Evolutionary conservation across 92 coral and sea anemone genomes (phyloP).

Genomic region (Montipora capitata): DNA sequence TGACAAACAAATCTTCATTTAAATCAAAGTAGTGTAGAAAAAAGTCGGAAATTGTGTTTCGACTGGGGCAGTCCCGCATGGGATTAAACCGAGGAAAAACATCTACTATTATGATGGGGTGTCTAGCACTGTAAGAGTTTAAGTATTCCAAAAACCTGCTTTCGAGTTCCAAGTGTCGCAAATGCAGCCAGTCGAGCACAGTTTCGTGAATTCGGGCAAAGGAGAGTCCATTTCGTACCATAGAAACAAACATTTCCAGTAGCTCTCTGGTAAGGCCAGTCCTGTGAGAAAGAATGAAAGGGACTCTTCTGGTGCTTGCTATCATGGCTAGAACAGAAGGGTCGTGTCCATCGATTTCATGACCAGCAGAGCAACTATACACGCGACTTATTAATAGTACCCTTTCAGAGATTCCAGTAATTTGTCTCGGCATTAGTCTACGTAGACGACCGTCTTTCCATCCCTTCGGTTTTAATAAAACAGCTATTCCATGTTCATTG

Average conservation of each 20-base stretch:
- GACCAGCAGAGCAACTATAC: conserved; percentile 60
- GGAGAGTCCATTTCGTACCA: conserved; percentile 57
- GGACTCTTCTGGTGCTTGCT: conserved; percentile 13
- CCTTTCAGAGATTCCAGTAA: conserved; percentile 37
- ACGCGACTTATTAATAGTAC: conserved; percentile 48
- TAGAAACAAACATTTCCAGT: conserved; percentile 37
- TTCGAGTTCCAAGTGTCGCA: conserved; percentile 47
- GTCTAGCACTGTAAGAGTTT: conserved; percentile 26
- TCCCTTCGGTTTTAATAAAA: conserved; percentile 14
- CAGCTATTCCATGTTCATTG: background rate
- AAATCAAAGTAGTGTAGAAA: conserved; percentile 64
- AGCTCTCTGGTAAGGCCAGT: conserved; percentile 69
- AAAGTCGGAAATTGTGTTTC: conserved; percentile 50
- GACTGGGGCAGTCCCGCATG: conserved; percentile 50
- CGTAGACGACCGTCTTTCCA: conserved; percentile 45
- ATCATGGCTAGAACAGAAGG: conserved; percentile 14
- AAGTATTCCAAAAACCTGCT: conserved; percentile 37
- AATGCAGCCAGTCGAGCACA: conserved; percentile 29
- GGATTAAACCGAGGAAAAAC: conserved; percentile 27
- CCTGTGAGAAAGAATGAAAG: conserved; percentile 53
- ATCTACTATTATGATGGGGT: conserved; percentile 22
- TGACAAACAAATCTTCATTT: conserved; percentile 33
- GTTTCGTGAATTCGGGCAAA: conserved; percentile 51
- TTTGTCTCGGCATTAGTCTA: conserved; percentile 19
- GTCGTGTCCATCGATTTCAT: conserved; percentile 51